Conservation (phyloP, 2,113 vertebrate genomes). For the Pterophyllum scalare region DNA sequence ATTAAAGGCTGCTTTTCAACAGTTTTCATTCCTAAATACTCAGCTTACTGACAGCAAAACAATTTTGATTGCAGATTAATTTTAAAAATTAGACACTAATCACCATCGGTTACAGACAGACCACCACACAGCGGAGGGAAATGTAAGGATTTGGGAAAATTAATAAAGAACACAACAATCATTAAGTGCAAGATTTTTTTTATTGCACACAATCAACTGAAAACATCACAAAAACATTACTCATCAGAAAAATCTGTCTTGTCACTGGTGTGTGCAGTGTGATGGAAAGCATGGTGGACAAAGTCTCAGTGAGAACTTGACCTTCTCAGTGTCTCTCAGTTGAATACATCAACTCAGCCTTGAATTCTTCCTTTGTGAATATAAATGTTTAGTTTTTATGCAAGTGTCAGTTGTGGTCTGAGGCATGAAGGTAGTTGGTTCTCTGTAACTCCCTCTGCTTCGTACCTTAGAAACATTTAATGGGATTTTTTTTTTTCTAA, state of each 20-base stretch:
- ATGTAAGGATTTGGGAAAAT: background rate
- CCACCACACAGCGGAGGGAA: background rate
- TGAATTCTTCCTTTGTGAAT: background rate
- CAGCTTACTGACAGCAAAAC: background rate
- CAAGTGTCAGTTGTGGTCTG: background rate
- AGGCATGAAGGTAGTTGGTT: background rate
- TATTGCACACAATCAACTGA: background rate
- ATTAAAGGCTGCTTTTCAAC: background rate
- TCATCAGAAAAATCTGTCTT: background rate
- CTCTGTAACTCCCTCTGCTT: background rate
- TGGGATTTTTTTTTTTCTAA: background rate
- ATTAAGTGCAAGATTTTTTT: background rate
- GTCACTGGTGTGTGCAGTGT: background rate
- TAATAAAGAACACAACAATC: background rate
- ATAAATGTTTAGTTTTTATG: background rate
- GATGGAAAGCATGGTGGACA: background rate
- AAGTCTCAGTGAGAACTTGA: background rate
- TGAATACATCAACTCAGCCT: background rate
- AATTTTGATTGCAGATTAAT: background rate
- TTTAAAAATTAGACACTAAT: background rate
- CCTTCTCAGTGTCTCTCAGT: background rate
- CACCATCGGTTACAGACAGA: no score
- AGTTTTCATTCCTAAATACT: background rate
- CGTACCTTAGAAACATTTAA: background rate
- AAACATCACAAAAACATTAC: background rate